Percentiles rank a stretch among this genome's conserved stretches.
phyloP scores from a whole-genome alignment of 2,888 invertebrate genomes.

The Hirudinaria manillensis region DNA sequence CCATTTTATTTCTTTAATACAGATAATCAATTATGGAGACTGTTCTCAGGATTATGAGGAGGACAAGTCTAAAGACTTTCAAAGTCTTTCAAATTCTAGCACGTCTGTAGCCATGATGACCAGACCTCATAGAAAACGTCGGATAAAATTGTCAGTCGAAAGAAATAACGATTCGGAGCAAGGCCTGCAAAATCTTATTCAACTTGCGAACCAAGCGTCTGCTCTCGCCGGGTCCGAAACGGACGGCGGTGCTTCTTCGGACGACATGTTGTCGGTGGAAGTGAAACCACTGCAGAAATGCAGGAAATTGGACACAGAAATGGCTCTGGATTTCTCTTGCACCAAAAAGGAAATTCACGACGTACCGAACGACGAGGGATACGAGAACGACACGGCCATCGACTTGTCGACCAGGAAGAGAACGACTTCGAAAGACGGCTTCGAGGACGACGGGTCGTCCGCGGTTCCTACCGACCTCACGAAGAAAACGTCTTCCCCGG shows the following conservation, averaged over 20 bases:
- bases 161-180: neutral
- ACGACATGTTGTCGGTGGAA: neutral
- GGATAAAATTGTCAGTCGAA: neutral
- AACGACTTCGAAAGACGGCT: neutral
- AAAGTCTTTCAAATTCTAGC: neutral
- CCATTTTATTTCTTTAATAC: neutral
- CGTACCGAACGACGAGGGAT: neutral
- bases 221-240: neutral
- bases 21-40: slow-evolving; percentile 33
- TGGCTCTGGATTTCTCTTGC: slow-evolving; percentile 5
- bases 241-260: neutral
- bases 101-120: neutral
- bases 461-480: neutral
- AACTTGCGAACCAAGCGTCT: slow-evolving; percentile 1
- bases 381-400: neutral
- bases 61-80: slow-evolving; percentile 15
- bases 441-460: neutral
- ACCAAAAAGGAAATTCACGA: slow-evolving; percentile 5
- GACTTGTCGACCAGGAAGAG: slow-evolving; percentile 3
- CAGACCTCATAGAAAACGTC: slow-evolving; percentile 7
- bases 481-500: neutral
- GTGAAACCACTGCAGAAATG: neutral
- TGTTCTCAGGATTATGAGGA: slow-evolving; percentile 29
- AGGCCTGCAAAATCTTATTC: neutral
- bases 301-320: neutral